phyloP scores from a whole-genome alignment of 2,113 vertebrate genomes.

The Ailuropoda melanoleuca region DNA sequence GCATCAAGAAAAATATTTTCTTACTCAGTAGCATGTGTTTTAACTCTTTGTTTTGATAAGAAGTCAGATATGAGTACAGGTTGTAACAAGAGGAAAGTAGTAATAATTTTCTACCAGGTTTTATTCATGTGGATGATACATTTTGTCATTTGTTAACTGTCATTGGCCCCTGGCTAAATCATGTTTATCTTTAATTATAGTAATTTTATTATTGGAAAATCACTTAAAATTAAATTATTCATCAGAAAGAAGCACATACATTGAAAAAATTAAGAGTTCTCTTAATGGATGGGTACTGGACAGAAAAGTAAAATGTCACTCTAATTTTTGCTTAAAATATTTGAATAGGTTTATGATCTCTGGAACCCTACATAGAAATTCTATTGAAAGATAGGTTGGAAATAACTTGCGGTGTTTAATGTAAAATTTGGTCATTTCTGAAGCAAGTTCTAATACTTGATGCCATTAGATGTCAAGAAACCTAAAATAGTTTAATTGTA shows the following conservation, averaged over 20 bases:
- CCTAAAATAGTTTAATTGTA: not conserved
- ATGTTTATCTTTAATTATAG: not conserved
- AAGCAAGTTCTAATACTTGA: not conserved
- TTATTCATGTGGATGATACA: not conserved
- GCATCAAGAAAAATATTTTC: conserved; percentile 28
- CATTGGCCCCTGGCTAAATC: not conserved
- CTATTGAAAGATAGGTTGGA: not conserved
- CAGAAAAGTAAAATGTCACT: not conserved
- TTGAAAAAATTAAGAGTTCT: not conserved
- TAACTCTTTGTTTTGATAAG: conserved; percentile 46
- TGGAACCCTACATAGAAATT: not conserved
- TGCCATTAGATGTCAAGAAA: not conserved
- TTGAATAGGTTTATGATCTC: not conserved
- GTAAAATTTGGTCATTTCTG: not conserved
- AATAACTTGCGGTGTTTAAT: not conserved
- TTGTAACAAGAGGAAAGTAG: not conserved
- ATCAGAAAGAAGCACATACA: not conserved
- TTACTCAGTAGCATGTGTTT: conserved; percentile 9
- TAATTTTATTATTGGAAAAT: conserved; percentile 32
- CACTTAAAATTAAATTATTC: not conserved
- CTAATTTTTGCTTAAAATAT: conserved; percentile 28
- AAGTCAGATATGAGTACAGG: not conserved
- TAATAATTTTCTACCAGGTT: not conserved
- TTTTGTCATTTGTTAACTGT: conserved; percentile 10
- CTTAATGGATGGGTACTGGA: not conserved